phyloP scores from a whole-genome alignment of 2,888 invertebrate genomes.

The Ochropleura plecta region DNA sequence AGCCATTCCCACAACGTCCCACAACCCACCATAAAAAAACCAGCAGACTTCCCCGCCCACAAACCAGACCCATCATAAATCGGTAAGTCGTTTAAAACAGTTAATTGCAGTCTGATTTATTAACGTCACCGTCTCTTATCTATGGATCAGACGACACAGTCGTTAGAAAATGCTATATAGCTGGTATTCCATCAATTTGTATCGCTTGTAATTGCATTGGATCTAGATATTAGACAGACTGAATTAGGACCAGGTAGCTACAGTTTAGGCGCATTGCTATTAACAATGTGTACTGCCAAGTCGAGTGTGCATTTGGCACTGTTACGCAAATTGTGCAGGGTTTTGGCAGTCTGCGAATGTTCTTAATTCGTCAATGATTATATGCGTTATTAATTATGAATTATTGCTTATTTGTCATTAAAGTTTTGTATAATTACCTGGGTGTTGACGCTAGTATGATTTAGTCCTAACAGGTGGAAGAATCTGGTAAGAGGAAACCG shows the following conservation, averaged over 20 bases:
- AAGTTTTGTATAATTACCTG: slow-evolving; percentile 16
- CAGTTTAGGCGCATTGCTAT: slow-evolving; percentile 4
- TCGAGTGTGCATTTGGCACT: slow-evolving; percentile 41
- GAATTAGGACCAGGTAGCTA: slow-evolving; percentile 38
- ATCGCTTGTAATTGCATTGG: slow-evolving; percentile 68
- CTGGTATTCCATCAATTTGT: slow-evolving; percentile 76
- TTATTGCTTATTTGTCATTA: slow-evolving; percentile 44
- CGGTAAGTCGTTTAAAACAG: slow-evolving; percentile 70
- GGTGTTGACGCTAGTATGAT: slow-evolving; percentile 31
- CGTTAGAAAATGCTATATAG: slow-evolving; percentile 56
- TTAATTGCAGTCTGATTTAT: slow-evolving; percentile 79
- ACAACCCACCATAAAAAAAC: slow-evolving; percentile 15
- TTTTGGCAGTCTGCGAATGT: slow-evolving; percentile 39
- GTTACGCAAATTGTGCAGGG: background rate
- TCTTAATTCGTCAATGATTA: slow-evolving; percentile 51
- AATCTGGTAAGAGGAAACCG: slow-evolving; percentile 1
- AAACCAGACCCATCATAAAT: slow-evolving; percentile 68
- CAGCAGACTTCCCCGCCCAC: slow-evolving; percentile 32
- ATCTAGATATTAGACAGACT: slow-evolving; percentile 17
- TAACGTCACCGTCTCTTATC: slow-evolving; percentile 75
- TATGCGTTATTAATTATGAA: slow-evolving; percentile 42
- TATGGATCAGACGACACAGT: slow-evolving; percentile 66
- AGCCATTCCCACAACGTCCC: background rate
- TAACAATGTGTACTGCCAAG: slow-evolving; percentile 42
- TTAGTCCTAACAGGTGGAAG: slow-evolving; percentile 32